Percentiles rank a stretch among this genome's conserved stretches.
Evolutionary conservation across 2,888 invertebrate genomes (phyloP).

Genomic region (Hedychridium roseum): DNA sequence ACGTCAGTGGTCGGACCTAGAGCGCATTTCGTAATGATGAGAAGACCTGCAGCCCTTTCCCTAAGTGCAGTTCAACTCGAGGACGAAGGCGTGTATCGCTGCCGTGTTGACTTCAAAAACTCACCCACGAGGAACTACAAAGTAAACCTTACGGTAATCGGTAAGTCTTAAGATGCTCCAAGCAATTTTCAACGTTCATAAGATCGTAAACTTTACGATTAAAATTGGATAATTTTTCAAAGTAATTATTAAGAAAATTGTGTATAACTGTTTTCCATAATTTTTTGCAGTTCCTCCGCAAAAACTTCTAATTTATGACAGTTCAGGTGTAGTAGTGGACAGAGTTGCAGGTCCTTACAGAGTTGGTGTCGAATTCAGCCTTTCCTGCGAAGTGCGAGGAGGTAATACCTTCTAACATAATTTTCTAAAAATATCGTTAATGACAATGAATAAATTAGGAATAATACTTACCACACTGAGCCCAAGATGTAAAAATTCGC

Average conservation of each 20-base stretch:
- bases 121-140: constrained; percentile 68
- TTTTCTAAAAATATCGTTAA: neutral
- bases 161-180: constrained; percentile 53
- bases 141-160: constrained; percentile 68
- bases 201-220: constrained; percentile 7
- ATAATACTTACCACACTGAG: too few relatives aligned
- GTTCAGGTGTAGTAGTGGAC: constrained; percentile 64
- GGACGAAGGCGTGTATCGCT: constrained; percentile 65
- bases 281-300: constrained; percentile 63
- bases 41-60: constrained; percentile 63
- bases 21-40: constrained; percentile 67
- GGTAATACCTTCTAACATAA: constrained; percentile 61
- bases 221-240: neutral
- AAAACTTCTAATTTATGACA: constrained; percentile 62
- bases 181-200: constrained; percentile 4
- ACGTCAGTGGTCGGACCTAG: constrained; percentile 66
- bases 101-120: constrained; percentile 67
- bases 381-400: constrained; percentile 67
- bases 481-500: too few relatives aligned
- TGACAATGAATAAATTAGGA: too few relatives aligned
- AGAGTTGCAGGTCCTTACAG: constrained; percentile 62
- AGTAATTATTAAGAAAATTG: neutral
- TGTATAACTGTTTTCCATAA: neutral
- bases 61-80: constrained; percentile 64
- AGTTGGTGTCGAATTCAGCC: constrained; percentile 63